Base-by-base conservation (phyloP, 2,113 vertebrate species). In the Antechinus stuartii region DNA sequence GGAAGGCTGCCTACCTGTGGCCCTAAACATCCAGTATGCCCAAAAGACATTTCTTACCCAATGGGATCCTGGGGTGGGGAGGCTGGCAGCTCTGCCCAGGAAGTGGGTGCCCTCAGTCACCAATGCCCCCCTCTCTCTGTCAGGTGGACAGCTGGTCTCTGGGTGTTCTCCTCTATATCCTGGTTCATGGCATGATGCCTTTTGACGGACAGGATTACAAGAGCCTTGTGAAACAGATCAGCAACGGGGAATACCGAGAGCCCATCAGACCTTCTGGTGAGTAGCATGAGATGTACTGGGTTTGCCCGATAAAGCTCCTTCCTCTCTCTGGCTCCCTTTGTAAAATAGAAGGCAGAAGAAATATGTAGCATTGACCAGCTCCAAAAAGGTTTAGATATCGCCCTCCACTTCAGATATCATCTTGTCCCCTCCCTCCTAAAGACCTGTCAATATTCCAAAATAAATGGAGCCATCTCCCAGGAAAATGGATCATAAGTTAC, bases 61-160 rank as follows among this genome's bases (percentile, higher is more conserved):
- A 52, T 11, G 8, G 19, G n/a, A 22, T 14, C 26, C 26, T 53
- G 27, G n/a, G 54, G 46, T 7, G n/a, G 68, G n/a, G 3, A 23
- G 49, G 35, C 68, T 10, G 1, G n/a, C 27, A n/a, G 50, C 35
- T 50, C 0, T 47, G 27, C 19, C 54, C 9, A 2, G 35, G 47
- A 46, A 1, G 0, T 2, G 19, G 25, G 47, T 23, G 46, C 52
- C n/a, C 90, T 89, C 91, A 23, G 25, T 68, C 93, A 50, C 96
- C 4, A 1, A 2, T 5, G 53, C 5, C 0, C 53, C 30, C 57
- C 6, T 90, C 52, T 93, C 27, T 90, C 8, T 97, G 98, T 0
- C 99, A 99, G 99, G 99, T 99, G 97, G 99, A 99, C 98, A 99
- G 99, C 96, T 99, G 99, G 99, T 99, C 99, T 57, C 98, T 99